Evolutionary conservation across 2,888 invertebrate genomes (phyloP), one percentile per base, ranked within the genome.

Genomic region (Dioctria rufipes): DNA sequence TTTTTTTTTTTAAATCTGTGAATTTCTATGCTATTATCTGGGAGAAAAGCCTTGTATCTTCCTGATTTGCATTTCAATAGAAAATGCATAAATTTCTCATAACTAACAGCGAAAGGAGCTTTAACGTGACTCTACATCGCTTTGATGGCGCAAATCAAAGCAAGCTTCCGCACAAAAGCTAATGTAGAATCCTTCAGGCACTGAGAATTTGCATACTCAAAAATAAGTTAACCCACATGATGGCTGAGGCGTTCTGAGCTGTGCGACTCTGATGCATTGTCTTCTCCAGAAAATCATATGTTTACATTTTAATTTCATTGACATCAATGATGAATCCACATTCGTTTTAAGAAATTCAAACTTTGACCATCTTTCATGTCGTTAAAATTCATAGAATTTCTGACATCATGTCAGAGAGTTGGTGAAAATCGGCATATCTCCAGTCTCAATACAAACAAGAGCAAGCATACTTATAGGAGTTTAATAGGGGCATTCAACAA

Each of bases 401-500:
- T 25, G 25, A 25, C 25, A 25, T 25, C 25, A 0, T 25, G 25
- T 25, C 25, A 25, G 25, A 25, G 25, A 25, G 25, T 25, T 25
- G 25, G 25, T 25, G 25, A 25, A 25, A 25, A 25, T 25, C 25
- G 25, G 2, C 25, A 25, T 25, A 25, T 2, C 25, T 25, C 25
- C 25, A 25, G 25, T 25, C 25, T 25, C 25, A 25, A 25, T 25
- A 25, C 25, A 25, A n/a, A 2, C 25, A 25, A 25, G 25, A 25
- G 67, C 67, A 46, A 25, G 25, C 2, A 13, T 46, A 43, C 42
- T 46, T 46, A 54, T 51, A 54, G 51, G 51, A 25, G 61, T 77
- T 77, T 54, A 79, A 43, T 46, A 67, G 25, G 60, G 60, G 61
- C 65, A 82, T 81, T 83, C 69, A 61, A 81, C 80, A 81, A 80